Evolutionary conservation across 2,888 invertebrate genomes (phyloP).

Genomic region (Mythimna lalbum): DNA sequence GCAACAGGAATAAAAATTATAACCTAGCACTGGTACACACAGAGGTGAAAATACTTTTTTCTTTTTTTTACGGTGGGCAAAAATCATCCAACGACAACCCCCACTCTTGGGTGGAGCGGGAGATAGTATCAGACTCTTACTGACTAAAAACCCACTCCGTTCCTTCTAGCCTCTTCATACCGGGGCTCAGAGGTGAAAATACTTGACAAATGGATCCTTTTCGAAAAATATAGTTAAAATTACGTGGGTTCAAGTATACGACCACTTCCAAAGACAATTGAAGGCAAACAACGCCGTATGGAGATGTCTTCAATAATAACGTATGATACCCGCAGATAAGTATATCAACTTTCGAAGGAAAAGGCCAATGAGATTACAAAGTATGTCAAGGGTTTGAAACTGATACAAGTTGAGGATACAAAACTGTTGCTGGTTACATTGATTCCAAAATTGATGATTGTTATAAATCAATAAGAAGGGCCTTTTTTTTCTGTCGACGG

Average conservation of each 20-base stretch:
- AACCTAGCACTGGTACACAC: neutral
- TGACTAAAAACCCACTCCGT: too few relatives aligned
- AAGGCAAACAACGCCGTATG: conserved; percentile 18
- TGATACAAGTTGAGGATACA: conserved; percentile 13
- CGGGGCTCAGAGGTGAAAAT: neutral
- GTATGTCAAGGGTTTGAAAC: conserved; percentile 66
- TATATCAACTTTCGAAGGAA: conserved; percentile 45
- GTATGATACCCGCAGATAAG: conserved; percentile 40
- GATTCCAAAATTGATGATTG: conserved; percentile 1
- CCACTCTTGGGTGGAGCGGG: too few relatives aligned
- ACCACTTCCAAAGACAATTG: neutral
- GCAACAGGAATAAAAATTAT: neutral
- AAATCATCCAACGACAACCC: too few relatives aligned
- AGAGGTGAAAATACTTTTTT: too few relatives aligned
- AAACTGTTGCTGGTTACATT: neutral
- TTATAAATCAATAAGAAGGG: neutral
- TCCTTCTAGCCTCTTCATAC: too few relatives aligned
- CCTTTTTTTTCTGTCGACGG: too few relatives aligned
- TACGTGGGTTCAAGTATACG: neutral
- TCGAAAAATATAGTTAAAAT: neutral
- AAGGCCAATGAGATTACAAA: conserved; percentile 61
- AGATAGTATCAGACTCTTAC: too few relatives aligned
- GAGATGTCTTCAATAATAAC: conserved; percentile 29
- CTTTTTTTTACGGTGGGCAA: too few relatives aligned
- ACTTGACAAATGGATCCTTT: neutral